phyloP scores from a whole-genome alignment of 1,140 invertebrate species.

The Drosophila repletoides region DNA sequence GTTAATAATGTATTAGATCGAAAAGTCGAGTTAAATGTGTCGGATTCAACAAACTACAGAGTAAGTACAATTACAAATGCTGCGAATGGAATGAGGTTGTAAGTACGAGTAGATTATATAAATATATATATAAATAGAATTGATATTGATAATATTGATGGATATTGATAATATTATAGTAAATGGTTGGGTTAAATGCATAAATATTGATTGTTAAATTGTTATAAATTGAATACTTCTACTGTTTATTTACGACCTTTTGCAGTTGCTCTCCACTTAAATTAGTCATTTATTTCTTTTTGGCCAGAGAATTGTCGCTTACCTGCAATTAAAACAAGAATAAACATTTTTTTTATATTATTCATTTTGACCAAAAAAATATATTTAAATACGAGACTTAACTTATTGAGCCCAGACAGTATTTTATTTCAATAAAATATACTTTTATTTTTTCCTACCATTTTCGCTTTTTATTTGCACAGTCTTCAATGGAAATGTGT shows the following conservation, averaged over 20 bases:
- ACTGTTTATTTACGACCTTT: conserved; percentile 17
- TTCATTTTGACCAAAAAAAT: background rate
- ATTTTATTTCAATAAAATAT: background rate
- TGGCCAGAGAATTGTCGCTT: conserved; percentile 37
- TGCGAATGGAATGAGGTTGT: conserved; percentile 31
- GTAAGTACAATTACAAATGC: conserved; percentile 27
- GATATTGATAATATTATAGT: conserved; percentile 34
- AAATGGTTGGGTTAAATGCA: conserved; percentile 18
- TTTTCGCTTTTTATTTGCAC: background rate
- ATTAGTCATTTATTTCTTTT: background rate
- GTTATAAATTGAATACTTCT: conserved; percentile 1
- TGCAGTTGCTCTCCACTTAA: conserved; percentile 3
- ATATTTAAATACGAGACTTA: conserved; percentile 3
- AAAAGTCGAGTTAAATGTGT: conserved; percentile 21
- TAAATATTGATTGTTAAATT: conserved; percentile 1
- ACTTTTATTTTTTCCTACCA: background rate
- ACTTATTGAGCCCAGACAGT: background rate
- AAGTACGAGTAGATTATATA: background rate
- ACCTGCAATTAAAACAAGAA: conserved; percentile 43
- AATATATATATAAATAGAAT: conserved; percentile 11
- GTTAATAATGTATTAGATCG: background rate
- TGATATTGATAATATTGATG: conserved; percentile 1
- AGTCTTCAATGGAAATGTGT: conserved; percentile 5
- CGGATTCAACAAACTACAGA: conserved; percentile 24
- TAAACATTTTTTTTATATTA: conserved; percentile 6